Evolutionary conservation across 1,140 invertebrate genomes (phyloP).

Genomic region (Riptortus pedestris): DNA sequence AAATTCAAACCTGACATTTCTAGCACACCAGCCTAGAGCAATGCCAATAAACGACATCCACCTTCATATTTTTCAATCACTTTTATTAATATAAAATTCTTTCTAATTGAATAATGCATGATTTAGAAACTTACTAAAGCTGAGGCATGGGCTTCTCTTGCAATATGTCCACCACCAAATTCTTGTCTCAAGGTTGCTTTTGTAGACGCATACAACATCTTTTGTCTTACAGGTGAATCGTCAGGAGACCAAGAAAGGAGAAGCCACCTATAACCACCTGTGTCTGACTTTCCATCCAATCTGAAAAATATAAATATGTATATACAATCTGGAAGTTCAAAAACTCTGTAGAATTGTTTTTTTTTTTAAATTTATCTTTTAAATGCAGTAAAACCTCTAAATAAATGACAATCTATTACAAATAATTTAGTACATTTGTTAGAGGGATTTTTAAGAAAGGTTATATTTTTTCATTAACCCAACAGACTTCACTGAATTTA

Average conservation of each 20-base stretch:
- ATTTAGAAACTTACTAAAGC: background rate
- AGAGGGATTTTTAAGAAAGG: too few relatives aligned
- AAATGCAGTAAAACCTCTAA: background rate
- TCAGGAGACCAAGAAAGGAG: slow-evolving; percentile 93
- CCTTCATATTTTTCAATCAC: too few relatives aligned
- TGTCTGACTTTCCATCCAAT: slow-evolving; percentile 64
- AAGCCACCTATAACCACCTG: slow-evolving; percentile 85
- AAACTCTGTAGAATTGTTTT: too few relatives aligned
- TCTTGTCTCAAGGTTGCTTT: slow-evolving; percentile 95
- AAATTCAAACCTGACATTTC: too few relatives aligned
- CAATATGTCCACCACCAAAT: slow-evolving; percentile 83
- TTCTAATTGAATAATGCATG: too few relatives aligned
- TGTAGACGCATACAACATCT: slow-evolving; percentile 98
- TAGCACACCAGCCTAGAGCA: too few relatives aligned
- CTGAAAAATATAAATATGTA: slow-evolving; percentile 40
- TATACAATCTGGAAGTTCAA: background rate
- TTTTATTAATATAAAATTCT: too few relatives aligned
- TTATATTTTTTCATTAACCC: too few relatives aligned
- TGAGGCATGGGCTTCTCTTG: slow-evolving; percentile 84
- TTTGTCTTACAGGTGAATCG: slow-evolving; percentile 75
- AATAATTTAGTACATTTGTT: background rate
- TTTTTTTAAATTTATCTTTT: background rate
- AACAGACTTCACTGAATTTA: too few relatives aligned
- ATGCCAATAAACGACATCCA: too few relatives aligned
- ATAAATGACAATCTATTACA: background rate